Evolutionary conservation across 2,797 vertebrate genomes (phyloP).

Genomic region (Gastrophryne carolinensis): DNA sequence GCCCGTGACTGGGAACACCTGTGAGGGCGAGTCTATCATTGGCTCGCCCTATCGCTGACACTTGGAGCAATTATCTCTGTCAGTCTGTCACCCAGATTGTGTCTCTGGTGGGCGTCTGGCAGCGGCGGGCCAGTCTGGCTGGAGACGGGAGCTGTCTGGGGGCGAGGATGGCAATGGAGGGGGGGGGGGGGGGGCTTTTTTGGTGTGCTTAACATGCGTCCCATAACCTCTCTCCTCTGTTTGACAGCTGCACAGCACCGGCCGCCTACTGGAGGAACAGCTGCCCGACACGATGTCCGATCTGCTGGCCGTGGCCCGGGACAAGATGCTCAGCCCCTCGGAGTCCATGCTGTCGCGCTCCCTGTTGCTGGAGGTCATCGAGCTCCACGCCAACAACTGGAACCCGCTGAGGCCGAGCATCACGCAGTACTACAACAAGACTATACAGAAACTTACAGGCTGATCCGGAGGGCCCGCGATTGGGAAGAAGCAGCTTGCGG

Average conservation of each 20-base stretch:
- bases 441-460: conserved; percentile 96
- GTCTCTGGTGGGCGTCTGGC: neutral
- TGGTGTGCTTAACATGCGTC: conserved; percentile 2
- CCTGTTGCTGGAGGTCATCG: conserved; percentile 96
- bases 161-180: too few relatives aligned
- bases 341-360: conserved; percentile 94
- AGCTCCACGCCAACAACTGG: conserved; percentile 96
- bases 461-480: conserved; percentile 63
- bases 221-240: conserved; percentile 52
- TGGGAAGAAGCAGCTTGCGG: conserved; percentile 48
- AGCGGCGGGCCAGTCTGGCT: neutral
- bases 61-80: neutral
- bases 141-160: neutral
- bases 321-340: conserved; percentile 95
- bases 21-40: neutral
- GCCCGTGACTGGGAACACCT: neutral
- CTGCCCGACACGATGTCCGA: conserved; percentile 97
- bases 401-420: conserved; percentile 90
- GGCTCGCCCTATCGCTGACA: neutral
- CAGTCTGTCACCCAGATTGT: conserved; percentile 3
- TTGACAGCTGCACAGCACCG: conserved; percentile 90
- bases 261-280: conserved; percentile 93
- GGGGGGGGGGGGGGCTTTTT: neutral
- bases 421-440: conserved; percentile 97
- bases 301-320: conserved; percentile 84